These are phyloP conservation scores for Actinernus sp. DNA, from an alignment of 92 coral and sea anemone species.

Conservation along the genomic window DNA sequence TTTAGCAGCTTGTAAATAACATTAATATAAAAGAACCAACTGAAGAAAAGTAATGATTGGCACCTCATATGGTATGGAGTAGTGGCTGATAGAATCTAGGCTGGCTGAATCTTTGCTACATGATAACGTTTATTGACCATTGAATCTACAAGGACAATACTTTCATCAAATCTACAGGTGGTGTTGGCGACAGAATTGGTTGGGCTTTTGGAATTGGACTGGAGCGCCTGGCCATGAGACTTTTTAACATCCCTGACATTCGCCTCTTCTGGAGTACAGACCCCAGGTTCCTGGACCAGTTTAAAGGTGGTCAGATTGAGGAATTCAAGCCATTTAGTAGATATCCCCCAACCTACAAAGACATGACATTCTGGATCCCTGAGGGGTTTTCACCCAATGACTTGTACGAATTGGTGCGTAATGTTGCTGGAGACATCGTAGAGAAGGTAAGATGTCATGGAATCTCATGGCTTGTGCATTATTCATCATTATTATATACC, in stretches of 20 bases:
- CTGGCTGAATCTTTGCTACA: too few relatives aligned
- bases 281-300: constrained; percentile 85
- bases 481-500: too few relatives aligned
- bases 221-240: constrained; percentile 96
- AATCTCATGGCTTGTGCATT: too few relatives aligned
- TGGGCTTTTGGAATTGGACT: constrained; percentile 99
- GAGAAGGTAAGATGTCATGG: constrained; percentile 71
- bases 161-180: constrained; percentile 86
- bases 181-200: constrained; percentile 88
- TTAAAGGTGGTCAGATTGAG: constrained; percentile 58
- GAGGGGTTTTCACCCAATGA: constrained; percentile 86
- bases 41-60: too few relatives aligned
- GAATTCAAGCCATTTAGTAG: constrained; percentile 97
- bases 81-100: too few relatives aligned
- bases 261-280: constrained; percentile 97
- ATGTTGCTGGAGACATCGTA: constrained; percentile 94
- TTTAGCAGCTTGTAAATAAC: too few relatives aligned
- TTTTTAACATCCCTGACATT: constrained; percentile 95
- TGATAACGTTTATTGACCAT: too few relatives aligned
- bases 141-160: too few relatives aligned
- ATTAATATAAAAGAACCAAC: too few relatives aligned
- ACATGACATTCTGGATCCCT: constrained; percentile 90
- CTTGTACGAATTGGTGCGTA: constrained; percentile 88
- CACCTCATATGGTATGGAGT: too few relatives aligned
- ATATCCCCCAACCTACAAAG: constrained; percentile 92